phyloP scores from a whole-genome alignment of 2,113 vertebrate genomes.

The Pterocles burchelli region DNA sequence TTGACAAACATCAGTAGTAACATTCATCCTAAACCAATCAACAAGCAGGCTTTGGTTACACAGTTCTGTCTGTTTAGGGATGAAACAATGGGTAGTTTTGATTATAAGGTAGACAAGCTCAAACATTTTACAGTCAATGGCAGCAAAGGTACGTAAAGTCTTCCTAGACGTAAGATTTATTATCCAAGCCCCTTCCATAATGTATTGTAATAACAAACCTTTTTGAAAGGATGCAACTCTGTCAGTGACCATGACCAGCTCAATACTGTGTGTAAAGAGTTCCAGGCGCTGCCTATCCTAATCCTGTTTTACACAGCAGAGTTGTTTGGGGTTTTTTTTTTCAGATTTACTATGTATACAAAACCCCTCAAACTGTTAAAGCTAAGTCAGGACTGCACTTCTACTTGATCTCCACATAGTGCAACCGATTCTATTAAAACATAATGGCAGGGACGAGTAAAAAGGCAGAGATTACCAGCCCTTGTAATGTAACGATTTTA shows the following conservation, averaged over 20 bases:
- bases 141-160: neutral
- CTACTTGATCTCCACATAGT: neutral
- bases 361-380: neutral
- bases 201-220: neutral
- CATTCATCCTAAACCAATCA: neutral
- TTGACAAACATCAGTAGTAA: neutral
- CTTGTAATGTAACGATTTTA: neutral
- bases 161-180: neutral
- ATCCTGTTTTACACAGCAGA: neutral
- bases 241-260: neutral
- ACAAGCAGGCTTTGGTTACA: neutral
- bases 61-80: neutral
- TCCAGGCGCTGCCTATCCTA: neutral
- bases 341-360: neutral
- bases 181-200: neutral
- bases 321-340: neutral
- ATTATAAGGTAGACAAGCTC: neutral
- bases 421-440: neutral
- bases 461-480: neutral
- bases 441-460: neutral
- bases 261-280: neutral
- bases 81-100: neutral
- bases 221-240: neutral
- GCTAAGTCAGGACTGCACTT: neutral
- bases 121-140: neutral